A percentile compares a stretch with the other conserved stretches of the same genome.
phyloP scores from a whole-genome alignment of 2,113 vertebrate genomes.

The Crocuta crocuta region DNA sequence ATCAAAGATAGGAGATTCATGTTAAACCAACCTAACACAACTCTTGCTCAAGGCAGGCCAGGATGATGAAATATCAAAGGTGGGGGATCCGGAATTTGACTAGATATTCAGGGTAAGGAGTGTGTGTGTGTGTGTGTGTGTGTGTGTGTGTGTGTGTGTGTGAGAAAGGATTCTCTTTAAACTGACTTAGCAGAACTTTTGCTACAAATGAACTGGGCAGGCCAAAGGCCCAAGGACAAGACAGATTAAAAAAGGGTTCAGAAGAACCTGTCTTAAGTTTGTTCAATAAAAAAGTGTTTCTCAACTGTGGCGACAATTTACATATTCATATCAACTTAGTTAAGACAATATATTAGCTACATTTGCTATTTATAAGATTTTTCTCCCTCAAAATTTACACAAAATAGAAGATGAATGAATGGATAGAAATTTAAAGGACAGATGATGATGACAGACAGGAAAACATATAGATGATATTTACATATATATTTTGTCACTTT shows the following conservation, averaged over 20 bases:
- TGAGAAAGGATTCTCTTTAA: not conserved
- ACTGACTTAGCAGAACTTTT: not conserved
- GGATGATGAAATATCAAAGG: not conserved
- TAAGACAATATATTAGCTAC: not conserved
- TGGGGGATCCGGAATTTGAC: not conserved
- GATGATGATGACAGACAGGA: not conserved
- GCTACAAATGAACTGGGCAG: not conserved
- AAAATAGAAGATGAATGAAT: not conserved
- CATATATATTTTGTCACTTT: not conserved
- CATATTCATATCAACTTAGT: conserved; percentile 39
- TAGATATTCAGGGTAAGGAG: not conserved
- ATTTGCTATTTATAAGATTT: not conserved
- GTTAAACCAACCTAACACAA: not conserved
- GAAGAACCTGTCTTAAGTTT: not conserved
- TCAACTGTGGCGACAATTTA: conserved; percentile 60
- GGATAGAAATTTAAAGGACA: not conserved
- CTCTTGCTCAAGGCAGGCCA: not conserved
- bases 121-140: too few species aligned
- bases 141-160: too few species aligned
- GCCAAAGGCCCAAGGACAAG: not conserved
- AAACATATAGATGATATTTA: not conserved
- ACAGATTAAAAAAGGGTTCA: not conserved
- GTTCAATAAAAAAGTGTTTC: not conserved
- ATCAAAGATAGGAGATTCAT: not conserved
- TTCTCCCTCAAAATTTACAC: not conserved